Base-by-base conservation (phyloP, 2,888 invertebrate species). In the Temnothorax unifasciatus region DNA sequence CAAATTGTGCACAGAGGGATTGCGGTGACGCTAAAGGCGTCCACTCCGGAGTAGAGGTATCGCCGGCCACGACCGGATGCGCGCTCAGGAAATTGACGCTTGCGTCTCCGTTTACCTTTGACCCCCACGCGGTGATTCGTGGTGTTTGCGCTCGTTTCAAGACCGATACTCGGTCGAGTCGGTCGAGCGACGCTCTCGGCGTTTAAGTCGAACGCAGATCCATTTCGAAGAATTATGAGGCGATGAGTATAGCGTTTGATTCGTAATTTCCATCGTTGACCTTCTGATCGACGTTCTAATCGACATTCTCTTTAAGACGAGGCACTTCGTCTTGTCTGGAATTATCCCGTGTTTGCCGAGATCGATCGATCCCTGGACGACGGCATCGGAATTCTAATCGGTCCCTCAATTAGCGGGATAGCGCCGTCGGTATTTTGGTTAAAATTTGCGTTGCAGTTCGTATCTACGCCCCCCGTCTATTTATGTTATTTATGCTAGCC, bases 371-470 rank as follows among this genome's bases (percentile, higher is more conserved):
- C 25, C 8, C 34, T 29, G 54, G 41, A 41, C 75, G 71, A 54
- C 71, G 85, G 71, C 84, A 77, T 85, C 71, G 90, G 90, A 90
- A 91, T 91, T 91, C 86, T 90, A 88, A 92, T 92, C 86, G 87
- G 84, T 81, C 84, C 85, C 68, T 83, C 83, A 82, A 85, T 86
- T 77, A 64, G 76, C 63, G 76, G 69, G 82, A 81, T 77, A 71
- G 82, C 57, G 34, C 68, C 82, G 68, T 87, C 64, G 84, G 88
- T 75, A 87, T 88, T 89, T 88, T 88, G 86, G 92, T 92, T 90
- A 87, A 91, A 91, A 90, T 89, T 91, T 81, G 69, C 79, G 54
- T 89, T 91, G 81, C 85, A 88, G 87, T 87, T 87, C 52, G 82
- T 66, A 63, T 82, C 76, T 74, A 21, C 18, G 50, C 29, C 13